Percentiles rank a stretch among this genome's conserved stretches.
phyloP scores from a whole-genome alignment of 2,888 invertebrate species.

The Caenorhabditis panamensis region DNA sequence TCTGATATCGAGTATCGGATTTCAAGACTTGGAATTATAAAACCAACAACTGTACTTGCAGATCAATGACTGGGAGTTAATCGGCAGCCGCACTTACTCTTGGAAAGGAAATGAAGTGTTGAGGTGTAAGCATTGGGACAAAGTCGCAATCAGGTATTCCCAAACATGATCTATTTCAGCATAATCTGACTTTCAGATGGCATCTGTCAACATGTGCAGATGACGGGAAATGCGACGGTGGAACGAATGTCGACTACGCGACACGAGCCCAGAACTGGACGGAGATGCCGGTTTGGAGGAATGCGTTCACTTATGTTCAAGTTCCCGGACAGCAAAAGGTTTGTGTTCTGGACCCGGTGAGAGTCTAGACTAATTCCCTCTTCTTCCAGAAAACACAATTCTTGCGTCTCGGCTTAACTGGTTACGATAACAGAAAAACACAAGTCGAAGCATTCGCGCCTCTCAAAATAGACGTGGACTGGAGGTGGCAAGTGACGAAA shows the following conservation, averaged over 20 bases:
- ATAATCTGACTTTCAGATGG: slow-evolving; percentile 60
- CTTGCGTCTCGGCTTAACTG: slow-evolving; percentile 60
- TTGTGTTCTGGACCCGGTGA: too few species aligned
- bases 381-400: slow-evolving; percentile 44
- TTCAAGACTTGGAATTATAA: too few species aligned
- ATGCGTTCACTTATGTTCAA: slow-evolving; percentile 72
- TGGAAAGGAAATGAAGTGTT: slow-evolving; percentile 68
- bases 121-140: slow-evolving; percentile 71
- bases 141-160: slow-evolving; percentile 68
- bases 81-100: slow-evolving; percentile 70
- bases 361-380: background rate
- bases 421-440: slow-evolving; percentile 60
- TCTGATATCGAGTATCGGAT: too few species aligned
- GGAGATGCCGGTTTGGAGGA: slow-evolving; percentile 68
- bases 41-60: too few species aligned
- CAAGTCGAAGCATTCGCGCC: slow-evolving; percentile 65
- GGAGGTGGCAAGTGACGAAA: slow-evolving; percentile 69
- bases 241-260: slow-evolving; percentile 68
- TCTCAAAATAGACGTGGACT: slow-evolving; percentile 72
- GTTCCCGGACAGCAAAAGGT: slow-evolving; percentile 51
- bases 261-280: slow-evolving; percentile 55
- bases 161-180: background rate
- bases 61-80: slow-evolving; percentile 71
- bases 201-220: slow-evolving; percentile 65
- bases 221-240: slow-evolving; percentile 60